Evolutionary conservation across 2,797 vertebrate species (phyloP), one percentile per base, ranked within the genome.

Genomic region (Alcedo atthis): DNA sequence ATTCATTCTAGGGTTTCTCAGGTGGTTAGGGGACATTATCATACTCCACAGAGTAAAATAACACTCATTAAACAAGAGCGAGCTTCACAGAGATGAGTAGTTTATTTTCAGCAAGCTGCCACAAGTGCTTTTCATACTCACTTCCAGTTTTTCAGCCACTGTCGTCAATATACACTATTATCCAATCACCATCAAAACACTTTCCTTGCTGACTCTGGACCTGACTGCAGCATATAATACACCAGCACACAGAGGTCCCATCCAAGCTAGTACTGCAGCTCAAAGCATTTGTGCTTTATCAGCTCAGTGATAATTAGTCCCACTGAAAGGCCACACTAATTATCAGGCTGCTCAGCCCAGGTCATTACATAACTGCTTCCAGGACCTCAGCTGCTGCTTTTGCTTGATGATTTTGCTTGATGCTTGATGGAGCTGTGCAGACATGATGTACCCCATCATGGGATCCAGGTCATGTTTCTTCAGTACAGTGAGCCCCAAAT

Each of bases 41-140:
- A 73, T 80, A 91, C 66, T 63, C 79, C 76, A 62, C 18, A 76
- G 57, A 53, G 75, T 88, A 95, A 86, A 95, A 94, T 48, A 28
- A 64, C 17, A 15, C 30, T 55, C 79, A 19, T 10, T 57, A 77
- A 90, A 69, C 9, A 15, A 66, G n/a, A 16, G 85, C n/a, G n/a
- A 33, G 46, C 54, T 89, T 78, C 40, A 35, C 15, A 40, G 59
- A 69, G n/a, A 32, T 8, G 10, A 32, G 18, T 15, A 26, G 15
- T 45, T 67, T 61, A 33, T 70, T 57, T 66, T 55, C 64, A 82
- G 45, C 22, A 78, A 70, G 24, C 12, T 73, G 42, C 28, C 67
- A 8, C 19, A 18, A 35, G 28, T 55, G 55, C 14, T 81, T 85
- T 73, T 32, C 51, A n/a, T 69, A 26, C 4, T 61, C 25, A 6